phyloP scores from a whole-genome alignment of 1,140 invertebrate species.

The Papilio glaucus region DNA sequence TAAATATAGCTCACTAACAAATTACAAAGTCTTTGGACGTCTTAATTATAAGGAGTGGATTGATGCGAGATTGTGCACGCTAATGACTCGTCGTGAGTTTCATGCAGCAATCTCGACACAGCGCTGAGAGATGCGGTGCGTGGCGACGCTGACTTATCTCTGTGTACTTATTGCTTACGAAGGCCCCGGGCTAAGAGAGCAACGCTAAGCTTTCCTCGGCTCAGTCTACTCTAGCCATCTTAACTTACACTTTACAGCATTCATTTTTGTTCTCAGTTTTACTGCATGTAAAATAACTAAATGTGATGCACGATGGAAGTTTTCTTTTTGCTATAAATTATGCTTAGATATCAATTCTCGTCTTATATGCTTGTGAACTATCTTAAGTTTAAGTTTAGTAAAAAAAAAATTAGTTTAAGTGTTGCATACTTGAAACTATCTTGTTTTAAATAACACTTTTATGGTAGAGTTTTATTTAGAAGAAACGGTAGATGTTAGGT shows the following conservation, averaged over 20 bases:
- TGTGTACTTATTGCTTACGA: constrained; percentile 46
- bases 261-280: neutral
- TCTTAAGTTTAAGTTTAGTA: too few relatives aligned
- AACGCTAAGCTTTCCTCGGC: constrained; percentile 45
- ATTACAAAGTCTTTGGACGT: constrained; percentile 43
- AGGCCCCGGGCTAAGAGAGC: constrained; percentile 48
- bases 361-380: too few relatives aligned
- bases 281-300: neutral
- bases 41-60: constrained; percentile 65
- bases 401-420: too few relatives aligned
- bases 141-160: constrained; percentile 48
- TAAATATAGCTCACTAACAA: constrained; percentile 26
- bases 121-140: constrained; percentile 50
- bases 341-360: too few relatives aligned
- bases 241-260: constrained; percentile 37
- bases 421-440: too few relatives aligned
- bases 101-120: constrained; percentile 57
- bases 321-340: neutral
- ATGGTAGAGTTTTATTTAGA: too few relatives aligned
- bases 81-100: constrained; percentile 66
- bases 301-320: neutral
- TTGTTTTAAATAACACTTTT: too few relatives aligned
- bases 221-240: constrained; percentile 35
- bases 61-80: constrained; percentile 58
- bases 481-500: too few relatives aligned